phyloP scores from a whole-genome alignment of 2,797 vertebrate species.

The Falco concolor region DNA sequence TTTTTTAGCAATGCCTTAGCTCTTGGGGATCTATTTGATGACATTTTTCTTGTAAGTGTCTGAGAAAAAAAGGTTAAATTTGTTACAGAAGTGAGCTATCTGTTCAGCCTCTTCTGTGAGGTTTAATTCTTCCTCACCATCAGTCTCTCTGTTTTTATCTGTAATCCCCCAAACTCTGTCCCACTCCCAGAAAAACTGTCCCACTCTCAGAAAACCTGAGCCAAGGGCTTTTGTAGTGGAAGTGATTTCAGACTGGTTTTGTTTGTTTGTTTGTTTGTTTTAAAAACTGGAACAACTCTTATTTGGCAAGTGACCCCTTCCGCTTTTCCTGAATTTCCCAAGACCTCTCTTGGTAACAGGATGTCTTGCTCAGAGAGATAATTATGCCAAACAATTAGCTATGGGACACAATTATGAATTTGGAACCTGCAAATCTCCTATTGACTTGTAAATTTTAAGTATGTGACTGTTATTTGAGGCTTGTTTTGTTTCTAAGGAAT shows the following conservation, averaged over 20 bases:
- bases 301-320: neutral
- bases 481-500: conserved; percentile 1
- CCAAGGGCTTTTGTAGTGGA: neutral
- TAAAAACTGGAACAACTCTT: neutral
- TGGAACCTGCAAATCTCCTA: neutral
- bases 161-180: neutral
- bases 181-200: neutral
- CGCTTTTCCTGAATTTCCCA: neutral
- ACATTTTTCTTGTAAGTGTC: neutral
- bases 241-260: neutral
- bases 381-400: neutral
- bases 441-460: neutral
- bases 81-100: neutral
- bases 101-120: neutral
- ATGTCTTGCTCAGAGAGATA: neutral
- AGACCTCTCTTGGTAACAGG: neutral
- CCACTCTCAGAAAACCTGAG: neutral
- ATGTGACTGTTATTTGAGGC: neutral
- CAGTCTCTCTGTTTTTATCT: neutral
- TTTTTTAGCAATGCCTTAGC: neutral
- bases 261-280: neutral
- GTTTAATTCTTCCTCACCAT: neutral
- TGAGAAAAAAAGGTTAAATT: neutral
- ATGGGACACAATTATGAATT: neutral
- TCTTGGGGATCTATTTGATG: neutral